Conservation (phyloP, 2,113 vertebrate species). For the Buteo buteo region DNA sequence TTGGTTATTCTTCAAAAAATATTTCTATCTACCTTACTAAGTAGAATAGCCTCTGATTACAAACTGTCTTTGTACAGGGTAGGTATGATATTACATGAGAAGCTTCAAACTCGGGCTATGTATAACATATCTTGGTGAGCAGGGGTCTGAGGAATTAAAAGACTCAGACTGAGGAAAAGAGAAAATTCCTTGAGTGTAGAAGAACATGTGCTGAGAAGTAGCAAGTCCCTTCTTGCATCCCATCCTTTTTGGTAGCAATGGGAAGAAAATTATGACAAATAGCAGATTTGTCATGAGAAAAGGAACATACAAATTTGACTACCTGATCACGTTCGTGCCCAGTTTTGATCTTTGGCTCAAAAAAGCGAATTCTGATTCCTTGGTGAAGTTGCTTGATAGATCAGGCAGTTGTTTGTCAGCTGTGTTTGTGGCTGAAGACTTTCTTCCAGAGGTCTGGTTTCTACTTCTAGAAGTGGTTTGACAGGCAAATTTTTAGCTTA, state of each 20-base stretch:
- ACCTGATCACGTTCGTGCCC: neutral
- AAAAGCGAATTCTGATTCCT: neutral
- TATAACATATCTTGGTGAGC: neutral
- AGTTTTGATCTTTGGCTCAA: neutral
- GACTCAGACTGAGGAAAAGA: neutral
- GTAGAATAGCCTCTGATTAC: neutral
- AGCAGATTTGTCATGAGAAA: neutral
- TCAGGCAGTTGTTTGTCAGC: neutral
- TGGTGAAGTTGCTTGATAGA: neutral
- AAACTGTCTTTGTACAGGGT: neutral
- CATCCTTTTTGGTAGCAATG: neutral
- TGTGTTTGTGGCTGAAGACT: neutral
- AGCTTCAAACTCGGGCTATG: neutral
- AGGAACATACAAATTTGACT: neutral
- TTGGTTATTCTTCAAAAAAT: neutral
- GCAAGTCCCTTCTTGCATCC: neutral
- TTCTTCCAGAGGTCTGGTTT: neutral
- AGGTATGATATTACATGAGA: neutral
- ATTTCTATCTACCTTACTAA: neutral
- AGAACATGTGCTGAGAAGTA: neutral
- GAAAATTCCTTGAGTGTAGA: neutral
- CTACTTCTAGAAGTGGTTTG: neutral
- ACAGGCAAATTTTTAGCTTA: neutral
- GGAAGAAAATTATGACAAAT: neutral
- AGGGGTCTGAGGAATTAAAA: neutral